Conservation (phyloP, 2,797 vertebrate genomes). For the Octomys mimax region DNA sequence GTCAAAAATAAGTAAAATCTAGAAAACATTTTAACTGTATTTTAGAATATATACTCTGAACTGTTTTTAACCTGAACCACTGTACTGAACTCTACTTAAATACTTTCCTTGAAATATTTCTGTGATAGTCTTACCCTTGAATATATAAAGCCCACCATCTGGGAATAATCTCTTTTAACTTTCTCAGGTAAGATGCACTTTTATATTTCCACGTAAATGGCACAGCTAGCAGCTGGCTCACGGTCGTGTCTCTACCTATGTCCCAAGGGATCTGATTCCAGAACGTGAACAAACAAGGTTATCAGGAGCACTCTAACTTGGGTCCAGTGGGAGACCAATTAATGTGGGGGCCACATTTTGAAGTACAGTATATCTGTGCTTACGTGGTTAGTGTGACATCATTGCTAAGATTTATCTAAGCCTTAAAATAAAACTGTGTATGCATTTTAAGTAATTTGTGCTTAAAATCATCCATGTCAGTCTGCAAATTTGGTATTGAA, state of each 20-base stretch:
- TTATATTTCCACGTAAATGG: background rate
- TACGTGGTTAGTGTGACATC: background rate
- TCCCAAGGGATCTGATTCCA: slow-evolving; percentile 19
- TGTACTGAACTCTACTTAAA: background rate
- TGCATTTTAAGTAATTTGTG: background rate
- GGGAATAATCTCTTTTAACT: background rate
- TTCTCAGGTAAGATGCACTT: background rate
- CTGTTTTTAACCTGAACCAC: background rate
- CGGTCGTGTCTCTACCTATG: slow-evolving; percentile 15
- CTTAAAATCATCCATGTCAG: background rate
- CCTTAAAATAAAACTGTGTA: background rate
- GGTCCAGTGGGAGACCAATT: background rate
- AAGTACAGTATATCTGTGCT: background rate
- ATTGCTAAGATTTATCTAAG: background rate
- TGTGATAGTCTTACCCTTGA: background rate
- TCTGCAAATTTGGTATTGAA: background rate
- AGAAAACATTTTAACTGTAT: background rate
- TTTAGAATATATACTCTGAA: background rate
- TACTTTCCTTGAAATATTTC: background rate
- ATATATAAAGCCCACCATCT: background rate
- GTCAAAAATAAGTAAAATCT: background rate
- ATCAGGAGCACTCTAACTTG: background rate
- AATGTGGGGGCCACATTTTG: background rate
- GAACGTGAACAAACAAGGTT: background rate
- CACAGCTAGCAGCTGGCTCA: accelerated